Conservation (phyloP, 2,888 invertebrate species). For the Morinoia aosen region DNA sequence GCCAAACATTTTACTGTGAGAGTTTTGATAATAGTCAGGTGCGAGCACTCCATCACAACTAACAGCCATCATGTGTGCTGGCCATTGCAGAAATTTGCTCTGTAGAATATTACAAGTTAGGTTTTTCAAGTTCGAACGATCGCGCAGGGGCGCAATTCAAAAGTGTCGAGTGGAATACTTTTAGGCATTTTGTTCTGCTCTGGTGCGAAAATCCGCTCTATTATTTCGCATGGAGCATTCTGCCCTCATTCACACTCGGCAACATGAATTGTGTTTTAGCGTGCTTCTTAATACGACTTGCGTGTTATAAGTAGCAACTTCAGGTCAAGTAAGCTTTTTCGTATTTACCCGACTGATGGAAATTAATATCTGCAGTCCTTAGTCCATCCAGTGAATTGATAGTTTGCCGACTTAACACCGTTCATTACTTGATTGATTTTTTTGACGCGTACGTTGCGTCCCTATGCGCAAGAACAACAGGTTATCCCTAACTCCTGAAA, state of each 20-base stretch:
- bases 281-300: neutral
- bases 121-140: neutral
- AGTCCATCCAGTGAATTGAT: neutral
- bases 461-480: too few species aligned
- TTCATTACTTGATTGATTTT: neutral
- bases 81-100: neutral
- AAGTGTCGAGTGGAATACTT: constrained; percentile 17
- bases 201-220: neutral
- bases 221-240: neutral
- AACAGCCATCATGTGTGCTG: neutral
- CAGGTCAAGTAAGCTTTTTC: neutral
- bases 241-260: neutral
- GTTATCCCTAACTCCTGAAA: neutral
- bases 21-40: neutral
- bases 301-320: neutral
- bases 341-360: neutral
- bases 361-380: neutral
- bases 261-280: neutral
- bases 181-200: neutral
- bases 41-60: neutral
- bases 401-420: neutral
- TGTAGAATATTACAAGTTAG: neutral
- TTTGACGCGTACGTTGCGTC: neutral
- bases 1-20: neutral
- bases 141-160: neutral